Percentiles rank a stretch among this genome's conserved stretches.
Conservation (phyloP, 2,797 vertebrate species). For the Anabacerthia variegaticeps region DNA sequence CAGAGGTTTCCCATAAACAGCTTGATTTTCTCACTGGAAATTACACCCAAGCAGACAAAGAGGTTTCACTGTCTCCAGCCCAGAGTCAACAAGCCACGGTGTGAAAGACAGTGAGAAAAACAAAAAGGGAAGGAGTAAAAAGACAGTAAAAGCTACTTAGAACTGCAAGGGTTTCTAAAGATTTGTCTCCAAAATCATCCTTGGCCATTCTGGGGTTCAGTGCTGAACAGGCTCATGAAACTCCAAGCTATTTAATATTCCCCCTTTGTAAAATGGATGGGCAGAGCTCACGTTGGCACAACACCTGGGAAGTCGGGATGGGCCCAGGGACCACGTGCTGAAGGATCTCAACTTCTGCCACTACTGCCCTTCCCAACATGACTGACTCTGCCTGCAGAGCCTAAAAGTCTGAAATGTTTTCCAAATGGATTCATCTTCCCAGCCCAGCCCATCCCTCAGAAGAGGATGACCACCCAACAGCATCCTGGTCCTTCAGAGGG, state of each 20-base stretch:
- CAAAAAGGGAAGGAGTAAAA: background rate
- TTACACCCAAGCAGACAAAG: background rate
- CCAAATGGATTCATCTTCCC: background rate
- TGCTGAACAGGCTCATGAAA: background rate
- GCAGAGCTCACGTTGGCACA: background rate
- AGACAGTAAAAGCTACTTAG: background rate
- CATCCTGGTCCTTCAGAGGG: background rate
- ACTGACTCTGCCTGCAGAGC: background rate
- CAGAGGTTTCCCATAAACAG: background rate
- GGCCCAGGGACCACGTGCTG: background rate
- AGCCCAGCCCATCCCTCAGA: background rate
- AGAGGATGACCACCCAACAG: background rate
- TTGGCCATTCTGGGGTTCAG: background rate
- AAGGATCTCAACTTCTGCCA: background rate
- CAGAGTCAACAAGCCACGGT: background rate
- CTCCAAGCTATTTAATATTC: background rate
- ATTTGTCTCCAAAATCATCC: background rate
- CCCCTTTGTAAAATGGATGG: no score
- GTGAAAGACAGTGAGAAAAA: background rate
- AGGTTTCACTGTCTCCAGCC: background rate
- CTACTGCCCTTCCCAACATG: background rate
- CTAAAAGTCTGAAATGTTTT: background rate
- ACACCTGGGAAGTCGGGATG: fast-evolving
- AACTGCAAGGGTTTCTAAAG: background rate
- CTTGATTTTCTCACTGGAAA: slow-evolving; percentile 4